Evolutionary conservation across 1,140 invertebrate species (phyloP).

Genomic region (Helicoverpa armigera): DNA sequence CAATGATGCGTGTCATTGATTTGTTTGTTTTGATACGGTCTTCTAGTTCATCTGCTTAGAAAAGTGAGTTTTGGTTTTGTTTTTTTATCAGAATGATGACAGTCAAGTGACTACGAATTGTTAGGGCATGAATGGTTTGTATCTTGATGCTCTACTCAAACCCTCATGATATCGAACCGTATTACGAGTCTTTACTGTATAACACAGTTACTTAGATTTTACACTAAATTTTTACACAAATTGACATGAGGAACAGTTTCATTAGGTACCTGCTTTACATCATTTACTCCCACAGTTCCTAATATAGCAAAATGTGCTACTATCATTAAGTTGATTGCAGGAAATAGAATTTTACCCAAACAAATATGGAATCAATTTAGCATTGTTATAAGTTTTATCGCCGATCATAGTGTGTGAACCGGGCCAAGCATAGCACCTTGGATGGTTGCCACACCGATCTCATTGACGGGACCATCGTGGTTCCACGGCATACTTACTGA

Average conservation of each 20-base stretch:
- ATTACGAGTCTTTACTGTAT: too few species aligned
- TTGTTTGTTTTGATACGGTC: background rate
- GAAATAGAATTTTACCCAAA: conserved; percentile 17
- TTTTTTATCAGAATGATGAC: background rate
- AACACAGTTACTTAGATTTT: too few species aligned
- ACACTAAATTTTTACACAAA: too few species aligned
- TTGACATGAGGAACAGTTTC: too few species aligned
- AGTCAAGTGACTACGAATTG: too few species aligned
- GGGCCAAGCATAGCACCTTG: conserved; percentile 17
- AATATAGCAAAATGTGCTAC: background rate
- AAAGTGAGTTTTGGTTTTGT: background rate
- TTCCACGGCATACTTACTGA: conserved; percentile 36
- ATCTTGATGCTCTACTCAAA: too few species aligned
- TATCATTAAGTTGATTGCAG: background rate
- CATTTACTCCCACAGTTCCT: too few species aligned
- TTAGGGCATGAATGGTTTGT: too few species aligned
- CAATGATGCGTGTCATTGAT: conserved; percentile 10
- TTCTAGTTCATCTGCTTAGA: background rate
- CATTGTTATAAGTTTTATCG: conserved; percentile 22
- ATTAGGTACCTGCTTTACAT: too few species aligned
- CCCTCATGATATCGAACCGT: too few species aligned
- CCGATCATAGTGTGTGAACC: conserved; percentile 20
- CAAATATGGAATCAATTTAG: conserved; percentile 4
- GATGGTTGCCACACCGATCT: conserved; percentile 28
- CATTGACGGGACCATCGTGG: conserved; percentile 26